phyloP scores from a whole-genome alignment of 2,113 vertebrate species.

The Melospiza georgiana region DNA sequence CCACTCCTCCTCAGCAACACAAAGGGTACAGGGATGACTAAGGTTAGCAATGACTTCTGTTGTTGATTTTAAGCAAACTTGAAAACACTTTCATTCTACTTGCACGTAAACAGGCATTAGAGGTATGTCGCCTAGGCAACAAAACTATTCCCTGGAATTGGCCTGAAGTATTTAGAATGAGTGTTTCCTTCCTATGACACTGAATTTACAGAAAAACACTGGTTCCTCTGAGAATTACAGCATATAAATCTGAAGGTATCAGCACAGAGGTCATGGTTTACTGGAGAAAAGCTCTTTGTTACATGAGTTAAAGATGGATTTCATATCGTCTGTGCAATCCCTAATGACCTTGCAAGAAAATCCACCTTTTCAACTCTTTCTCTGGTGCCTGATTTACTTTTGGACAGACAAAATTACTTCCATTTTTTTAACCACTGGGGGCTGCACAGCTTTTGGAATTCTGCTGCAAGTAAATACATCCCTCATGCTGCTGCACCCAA shows the following conservation, averaged over 20 bases:
- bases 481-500: not conserved
- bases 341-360: not conserved
- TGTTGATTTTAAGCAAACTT: constrained; percentile 35
- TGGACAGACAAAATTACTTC: not conserved
- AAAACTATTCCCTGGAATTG: constrained; percentile 27
- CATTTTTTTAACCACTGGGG: not conserved
- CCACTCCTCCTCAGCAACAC: not conserved
- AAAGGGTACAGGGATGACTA: not conserved
- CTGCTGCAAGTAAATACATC: constrained; percentile 3
- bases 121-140: not conserved
- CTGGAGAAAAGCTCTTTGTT: constrained; percentile 27
- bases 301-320: not conserved
- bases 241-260: not conserved
- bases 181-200: constrained; percentile 34
- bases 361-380: not conserved
- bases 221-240: not conserved
- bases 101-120: not conserved
- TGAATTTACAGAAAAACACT: constrained; percentile 23
- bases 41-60: not conserved
- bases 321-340: not conserved
- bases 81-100: constrained; percentile 28
- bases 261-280: not conserved
- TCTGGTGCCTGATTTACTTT: not conserved
- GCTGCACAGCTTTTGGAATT: not conserved
- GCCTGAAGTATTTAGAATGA: constrained; percentile 8